A percentile compares a stretch with the other conserved stretches of the same genome.
These are phyloP conservation scores for Tichodroma muraria DNA, from an alignment of 2,113 vertebrate species.

Conservation along the genomic window DNA sequence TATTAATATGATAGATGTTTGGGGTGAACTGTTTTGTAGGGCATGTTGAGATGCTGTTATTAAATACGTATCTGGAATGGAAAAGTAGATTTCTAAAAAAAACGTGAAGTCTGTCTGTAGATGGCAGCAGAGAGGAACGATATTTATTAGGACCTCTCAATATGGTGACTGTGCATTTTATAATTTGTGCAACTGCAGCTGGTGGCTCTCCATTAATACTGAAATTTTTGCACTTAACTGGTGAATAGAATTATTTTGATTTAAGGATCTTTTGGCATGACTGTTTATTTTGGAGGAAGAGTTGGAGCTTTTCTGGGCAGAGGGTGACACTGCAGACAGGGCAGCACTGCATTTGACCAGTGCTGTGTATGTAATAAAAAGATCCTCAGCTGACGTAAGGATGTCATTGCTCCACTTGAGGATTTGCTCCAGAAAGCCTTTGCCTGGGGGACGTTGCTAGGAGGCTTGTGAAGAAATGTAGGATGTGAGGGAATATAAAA, in stretches of 20 bases:
- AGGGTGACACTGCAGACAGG: neutral
- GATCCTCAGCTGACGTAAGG: neutral
- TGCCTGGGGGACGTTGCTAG: neutral
- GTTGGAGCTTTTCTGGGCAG: neutral
- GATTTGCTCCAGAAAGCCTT: neutral
- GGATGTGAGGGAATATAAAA: neutral
- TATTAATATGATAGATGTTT: neutral
- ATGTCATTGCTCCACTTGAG: neutral
- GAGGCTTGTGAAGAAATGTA: neutral
- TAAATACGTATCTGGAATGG: neutral
- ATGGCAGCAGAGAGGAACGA: constrained; percentile 10
- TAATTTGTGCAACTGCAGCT: neutral
- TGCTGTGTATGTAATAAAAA: neutral
- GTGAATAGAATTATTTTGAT: neutral
- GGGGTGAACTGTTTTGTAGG: neutral
- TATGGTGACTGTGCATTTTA: neutral
- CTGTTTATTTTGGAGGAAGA: neutral
- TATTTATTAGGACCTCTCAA: neutral
- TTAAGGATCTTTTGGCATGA: neutral
- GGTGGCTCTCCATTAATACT: neutral
- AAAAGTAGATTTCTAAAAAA: neutral
- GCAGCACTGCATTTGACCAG: neutral
- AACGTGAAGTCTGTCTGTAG: neutral
- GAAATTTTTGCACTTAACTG: neutral
- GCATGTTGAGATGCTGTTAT: neutral